Evolutionary conservation across 2,888 invertebrate genomes (phyloP).

Genomic region (Tortricodes alternella): DNA sequence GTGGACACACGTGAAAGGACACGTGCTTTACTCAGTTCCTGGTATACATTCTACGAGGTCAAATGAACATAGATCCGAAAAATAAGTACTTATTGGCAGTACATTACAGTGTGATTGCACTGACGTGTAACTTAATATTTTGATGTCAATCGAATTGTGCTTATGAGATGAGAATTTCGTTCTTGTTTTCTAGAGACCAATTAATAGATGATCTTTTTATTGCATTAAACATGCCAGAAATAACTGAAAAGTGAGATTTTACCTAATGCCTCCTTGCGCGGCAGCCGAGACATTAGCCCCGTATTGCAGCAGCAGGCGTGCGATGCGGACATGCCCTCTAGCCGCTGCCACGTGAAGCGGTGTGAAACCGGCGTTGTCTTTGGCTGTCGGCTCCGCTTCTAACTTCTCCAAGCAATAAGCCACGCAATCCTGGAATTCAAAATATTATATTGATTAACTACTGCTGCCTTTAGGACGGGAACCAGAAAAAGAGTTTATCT

Average conservation of each 20-base stretch:
- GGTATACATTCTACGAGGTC: too few relatives aligned
- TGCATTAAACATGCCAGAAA: too few relatives aligned
- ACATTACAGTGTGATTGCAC: too few relatives aligned
- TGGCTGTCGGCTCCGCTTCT: conserved; percentile 91
- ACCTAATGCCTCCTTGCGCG: conserved; percentile 95
- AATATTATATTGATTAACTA: conserved; percentile 5
- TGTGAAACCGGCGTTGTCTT: conserved; percentile 96
- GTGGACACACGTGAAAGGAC: too few relatives aligned
- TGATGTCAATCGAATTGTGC: too few relatives aligned
- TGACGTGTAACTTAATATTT: too few relatives aligned
- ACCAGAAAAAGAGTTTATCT: not conserved
- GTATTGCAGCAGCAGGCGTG: conserved; percentile 91
- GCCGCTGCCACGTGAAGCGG: conserved; percentile 96
- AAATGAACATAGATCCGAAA: too few relatives aligned
- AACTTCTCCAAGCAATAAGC: conserved; percentile 95
- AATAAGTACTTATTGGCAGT: too few relatives aligned
- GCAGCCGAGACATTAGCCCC: conserved; percentile 96
- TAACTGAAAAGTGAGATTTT: conserved; percentile 31
- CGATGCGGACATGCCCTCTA: conserved; percentile 93
- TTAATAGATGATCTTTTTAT: too few relatives aligned
- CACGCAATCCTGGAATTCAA: conserved; percentile 88
- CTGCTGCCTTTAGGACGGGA: not conserved
- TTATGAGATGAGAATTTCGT: too few relatives aligned
- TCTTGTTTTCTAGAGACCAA: too few relatives aligned
- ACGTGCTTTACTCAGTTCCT: too few relatives aligned